A percentile compares a stretch with the other conserved stretches of the same genome.
Conservation (phyloP, 1,140 invertebrate species). For the Chionoecetes opilio region DNA sequence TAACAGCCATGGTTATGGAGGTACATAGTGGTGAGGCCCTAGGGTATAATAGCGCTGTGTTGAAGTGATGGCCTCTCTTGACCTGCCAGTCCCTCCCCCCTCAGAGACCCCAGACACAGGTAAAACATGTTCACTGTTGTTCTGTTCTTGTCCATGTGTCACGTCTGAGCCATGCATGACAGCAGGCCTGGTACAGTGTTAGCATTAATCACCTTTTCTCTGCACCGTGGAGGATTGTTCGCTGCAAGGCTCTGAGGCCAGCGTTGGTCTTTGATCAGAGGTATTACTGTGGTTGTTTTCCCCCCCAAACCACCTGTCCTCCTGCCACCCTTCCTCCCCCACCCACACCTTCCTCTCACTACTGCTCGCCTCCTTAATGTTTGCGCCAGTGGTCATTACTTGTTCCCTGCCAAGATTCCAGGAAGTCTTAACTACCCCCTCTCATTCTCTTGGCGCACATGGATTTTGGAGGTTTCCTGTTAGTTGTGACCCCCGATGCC, state of each 20-base stretch:
- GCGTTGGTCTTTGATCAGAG: slow-evolving; percentile 76
- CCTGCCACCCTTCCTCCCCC: background rate
- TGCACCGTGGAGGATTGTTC: slow-evolving; percentile 79
- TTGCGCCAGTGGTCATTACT: too few species aligned
- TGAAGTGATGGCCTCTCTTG: slow-evolving; percentile 62
- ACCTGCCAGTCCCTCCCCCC: slow-evolving; percentile 2
- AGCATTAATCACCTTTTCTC: slow-evolving; percentile 70
- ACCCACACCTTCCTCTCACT: background rate
- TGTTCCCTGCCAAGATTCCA: too few species aligned
- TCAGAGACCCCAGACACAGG: slow-evolving; percentile 57
- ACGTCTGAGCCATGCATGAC: slow-evolving; percentile 53
- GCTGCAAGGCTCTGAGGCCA: slow-evolving; percentile 76
- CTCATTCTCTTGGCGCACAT: background rate
- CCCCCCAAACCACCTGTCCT: background rate
- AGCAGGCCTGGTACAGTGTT: slow-evolving; percentile 63
- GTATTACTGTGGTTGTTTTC: slow-evolving; percentile 67
- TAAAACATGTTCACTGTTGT: slow-evolving; percentile 36
- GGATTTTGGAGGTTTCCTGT: slow-evolving; percentile 61
- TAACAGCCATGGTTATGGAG: too few species aligned
- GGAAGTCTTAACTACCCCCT: too few species aligned
- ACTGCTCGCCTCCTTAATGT: slow-evolving; percentile 47
- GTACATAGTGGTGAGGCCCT: too few species aligned
- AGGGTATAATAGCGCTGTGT: slow-evolving; percentile 24
- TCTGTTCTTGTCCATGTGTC: too few species aligned
- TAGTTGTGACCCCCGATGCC: background rate